Evolutionary conservation across 1,140 invertebrate genomes (phyloP).

Genomic region (Leucophenga varia): DNA sequence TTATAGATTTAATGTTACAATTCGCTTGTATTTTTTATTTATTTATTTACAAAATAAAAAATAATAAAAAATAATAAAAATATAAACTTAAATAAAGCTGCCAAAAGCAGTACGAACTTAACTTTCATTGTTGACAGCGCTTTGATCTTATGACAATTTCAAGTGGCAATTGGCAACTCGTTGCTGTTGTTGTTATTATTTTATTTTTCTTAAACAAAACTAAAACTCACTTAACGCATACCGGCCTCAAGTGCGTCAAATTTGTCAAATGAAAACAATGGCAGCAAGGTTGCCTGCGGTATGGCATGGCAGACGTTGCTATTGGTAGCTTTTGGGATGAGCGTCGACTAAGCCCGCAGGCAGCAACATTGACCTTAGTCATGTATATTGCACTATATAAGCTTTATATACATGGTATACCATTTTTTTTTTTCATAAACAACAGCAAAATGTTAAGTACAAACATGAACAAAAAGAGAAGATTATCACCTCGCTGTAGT

Average conservation of each 20-base stretch:
- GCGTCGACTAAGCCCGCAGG: constrained; percentile 27
- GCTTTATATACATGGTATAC: no score
- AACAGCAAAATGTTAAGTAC: constrained; percentile 27
- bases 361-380: constrained; percentile 51
- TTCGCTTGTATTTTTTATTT: no score
- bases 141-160: constrained; percentile 15
- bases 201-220: no score
- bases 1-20: no score
- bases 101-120: constrained; percentile 3
- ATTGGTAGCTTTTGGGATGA: constrained; percentile 22
- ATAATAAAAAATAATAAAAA: background rate
- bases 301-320: background rate
- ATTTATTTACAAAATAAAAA: no score
- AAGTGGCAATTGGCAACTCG: constrained; percentile 33
- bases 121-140: constrained; percentile 13
- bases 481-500: constrained; percentile 43
- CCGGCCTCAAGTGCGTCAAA: constrained; percentile 29
- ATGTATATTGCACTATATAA: constrained; percentile 14
- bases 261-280: constrained; percentile 47
- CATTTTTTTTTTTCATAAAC: no score
- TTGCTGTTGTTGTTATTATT: constrained; percentile 4
- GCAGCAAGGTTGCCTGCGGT: constrained; percentile 31
- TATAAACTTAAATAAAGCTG: background rate
- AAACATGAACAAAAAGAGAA: constrained; percentile 35
- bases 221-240: no score